Conservation (phyloP, 1,140 invertebrate genomes). For the Oncopodura yosiiana region DNA sequence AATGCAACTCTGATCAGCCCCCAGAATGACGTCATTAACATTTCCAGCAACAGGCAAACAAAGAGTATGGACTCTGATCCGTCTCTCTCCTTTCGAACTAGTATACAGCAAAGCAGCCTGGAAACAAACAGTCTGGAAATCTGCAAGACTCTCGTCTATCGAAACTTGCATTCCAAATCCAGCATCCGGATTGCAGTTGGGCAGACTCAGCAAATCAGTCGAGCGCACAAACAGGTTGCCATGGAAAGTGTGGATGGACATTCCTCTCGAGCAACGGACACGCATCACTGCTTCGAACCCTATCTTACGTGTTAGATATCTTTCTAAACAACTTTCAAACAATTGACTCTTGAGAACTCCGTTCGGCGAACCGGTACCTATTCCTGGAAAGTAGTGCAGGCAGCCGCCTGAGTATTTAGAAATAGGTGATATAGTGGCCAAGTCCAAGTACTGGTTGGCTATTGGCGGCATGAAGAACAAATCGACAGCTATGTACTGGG, state of each 20-base stretch:
- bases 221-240: constrained; percentile 99
- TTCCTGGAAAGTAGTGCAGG: constrained; percentile 86
- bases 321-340: constrained; percentile 65
- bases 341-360: constrained; percentile 58
- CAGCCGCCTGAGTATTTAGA: constrained; percentile 92
- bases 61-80: constrained; percentile 94
- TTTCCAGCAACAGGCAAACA: constrained; percentile 81
- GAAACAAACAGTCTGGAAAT: constrained; percentile 84
- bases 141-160: constrained; percentile 82
- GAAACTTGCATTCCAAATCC: constrained; percentile 96
- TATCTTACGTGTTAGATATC: constrained; percentile 93
- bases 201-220: constrained; percentile 88
- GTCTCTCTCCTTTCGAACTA: constrained; percentile 64
- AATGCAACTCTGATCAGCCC: constrained; percentile 93
- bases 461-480: constrained; percentile 74
- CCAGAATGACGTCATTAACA: constrained; percentile 72
- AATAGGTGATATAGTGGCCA: constrained; percentile 84
- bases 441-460: constrained; percentile 84
- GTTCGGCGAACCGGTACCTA: constrained; percentile 64
- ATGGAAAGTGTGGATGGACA: constrained; percentile 95
- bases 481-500: constrained; percentile 92
- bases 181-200: constrained; percentile 96
- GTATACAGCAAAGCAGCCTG: constrained; percentile 97
- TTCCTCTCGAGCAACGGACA: constrained; percentile 73
- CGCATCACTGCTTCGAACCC: constrained; percentile 99